Percentiles rank a stretch among this genome's conserved stretches.
These are phyloP conservation scores for Hyposoter dolosus DNA, from an alignment of 2,888 invertebrate species.

Conservation along the genomic window DNA sequence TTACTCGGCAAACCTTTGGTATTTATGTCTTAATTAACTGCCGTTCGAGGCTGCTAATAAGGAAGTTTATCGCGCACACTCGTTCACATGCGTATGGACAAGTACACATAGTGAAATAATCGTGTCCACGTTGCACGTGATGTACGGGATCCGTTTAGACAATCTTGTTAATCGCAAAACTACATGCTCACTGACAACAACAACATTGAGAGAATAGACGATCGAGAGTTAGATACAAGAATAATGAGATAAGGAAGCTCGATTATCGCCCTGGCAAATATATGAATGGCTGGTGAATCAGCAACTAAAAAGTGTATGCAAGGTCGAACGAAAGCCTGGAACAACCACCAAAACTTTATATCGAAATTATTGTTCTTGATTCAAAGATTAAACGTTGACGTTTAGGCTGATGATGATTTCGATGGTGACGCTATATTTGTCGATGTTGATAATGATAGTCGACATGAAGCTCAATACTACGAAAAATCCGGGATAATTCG, in stretches of 20 bases:
- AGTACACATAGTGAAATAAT: neutral
- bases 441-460: no score
- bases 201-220: neutral
- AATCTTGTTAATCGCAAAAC: slow-evolving; percentile 40
- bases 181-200: slow-evolving; percentile 14
- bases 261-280: neutral
- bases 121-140: slow-evolving; percentile 1
- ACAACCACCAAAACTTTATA: neutral
- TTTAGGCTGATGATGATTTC: neutral
- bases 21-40: slow-evolving; percentile 59
- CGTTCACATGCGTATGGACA: neutral
- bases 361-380: neutral
- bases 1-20: slow-evolving; percentile 42
- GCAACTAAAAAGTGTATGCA: slow-evolving; percentile 2
- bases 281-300: neutral
- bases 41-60: slow-evolving; percentile 55
- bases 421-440: no score
- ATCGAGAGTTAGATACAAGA: slow-evolving; percentile 1
- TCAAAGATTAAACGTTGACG: neutral
- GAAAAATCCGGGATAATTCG: no score
- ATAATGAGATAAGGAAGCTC: neutral
- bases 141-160: slow-evolving; percentile 15
- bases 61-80: slow-evolving; percentile 50
- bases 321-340: neutral
- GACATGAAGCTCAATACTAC: neutral